phyloP scores from a whole-genome alignment of 2,888 invertebrate species.

The Steinernema scapterisci region DNA sequence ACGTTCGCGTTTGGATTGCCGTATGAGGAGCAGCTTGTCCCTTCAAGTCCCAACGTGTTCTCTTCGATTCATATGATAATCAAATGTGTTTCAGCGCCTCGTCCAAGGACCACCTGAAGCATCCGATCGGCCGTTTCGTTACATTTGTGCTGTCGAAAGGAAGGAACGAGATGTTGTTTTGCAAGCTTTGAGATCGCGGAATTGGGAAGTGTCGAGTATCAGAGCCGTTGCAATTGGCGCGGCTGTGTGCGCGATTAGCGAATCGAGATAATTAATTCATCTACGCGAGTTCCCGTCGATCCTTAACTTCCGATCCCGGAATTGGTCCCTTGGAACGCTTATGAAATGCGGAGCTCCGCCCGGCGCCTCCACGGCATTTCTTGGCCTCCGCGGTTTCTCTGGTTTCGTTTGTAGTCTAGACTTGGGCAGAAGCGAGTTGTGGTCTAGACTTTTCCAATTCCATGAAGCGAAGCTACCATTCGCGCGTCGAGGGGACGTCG shows the following conservation, averaged over 20 bases:
- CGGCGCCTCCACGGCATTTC: too few relatives aligned
- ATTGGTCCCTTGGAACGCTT: too few relatives aligned
- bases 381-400: too few relatives aligned
- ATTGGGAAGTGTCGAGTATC: neutral
- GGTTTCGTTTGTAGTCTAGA: too few relatives aligned
- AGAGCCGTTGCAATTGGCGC: neutral
- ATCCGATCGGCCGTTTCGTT: neutral
- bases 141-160: neutral
- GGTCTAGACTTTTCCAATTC: too few relatives aligned
- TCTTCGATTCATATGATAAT: conserved; percentile 18
- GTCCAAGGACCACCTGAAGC: neutral
- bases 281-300: neutral
- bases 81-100: neutral
- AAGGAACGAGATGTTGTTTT: neutral
- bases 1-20: too few relatives aligned
- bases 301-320: too few relatives aligned
- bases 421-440: too few relatives aligned
- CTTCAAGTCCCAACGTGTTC: neutral
- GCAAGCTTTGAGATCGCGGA: neutral
- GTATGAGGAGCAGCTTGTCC: too few relatives aligned
- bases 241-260: neutral
- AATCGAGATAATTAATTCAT: neutral
- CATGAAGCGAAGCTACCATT: too few relatives aligned
- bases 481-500: too few relatives aligned
- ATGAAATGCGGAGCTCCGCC: too few relatives aligned